These are phyloP conservation scores for Okamejei kenojei DNA, from an alignment of 2,797 vertebrate genomes.

Conservation along the genomic window DNA sequence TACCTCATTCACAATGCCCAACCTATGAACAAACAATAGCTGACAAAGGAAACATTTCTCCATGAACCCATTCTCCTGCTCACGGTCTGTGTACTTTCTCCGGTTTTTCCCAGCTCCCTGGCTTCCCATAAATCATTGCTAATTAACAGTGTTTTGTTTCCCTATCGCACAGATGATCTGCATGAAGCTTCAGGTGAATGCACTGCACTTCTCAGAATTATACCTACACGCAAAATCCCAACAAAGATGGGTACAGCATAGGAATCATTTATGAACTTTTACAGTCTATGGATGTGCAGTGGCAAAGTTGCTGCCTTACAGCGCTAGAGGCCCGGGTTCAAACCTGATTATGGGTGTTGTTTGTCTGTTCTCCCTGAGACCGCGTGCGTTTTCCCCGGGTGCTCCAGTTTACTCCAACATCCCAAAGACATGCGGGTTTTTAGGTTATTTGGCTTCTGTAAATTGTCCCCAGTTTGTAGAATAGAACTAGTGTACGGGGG, in stretches of 20 bases:
- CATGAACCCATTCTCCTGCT: neutral
- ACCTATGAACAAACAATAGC: neutral
- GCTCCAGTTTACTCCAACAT: too few relatives aligned
- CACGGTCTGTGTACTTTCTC: neutral
- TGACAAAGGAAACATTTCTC: slow-evolving; percentile 5
- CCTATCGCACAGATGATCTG: neutral
- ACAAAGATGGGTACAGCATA: neutral
- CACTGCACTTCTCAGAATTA: neutral
- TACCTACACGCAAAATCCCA: neutral
- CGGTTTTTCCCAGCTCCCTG: neutral
- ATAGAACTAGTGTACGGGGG: too few relatives aligned
- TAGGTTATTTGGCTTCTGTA: too few relatives aligned
- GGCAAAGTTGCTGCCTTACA: too few relatives aligned
- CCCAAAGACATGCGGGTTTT: too few relatives aligned
- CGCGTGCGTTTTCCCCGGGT: too few relatives aligned
- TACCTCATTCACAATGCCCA: neutral
- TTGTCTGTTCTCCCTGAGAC: too few relatives aligned
- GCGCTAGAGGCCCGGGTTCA: too few relatives aligned
- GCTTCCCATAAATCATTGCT: neutral
- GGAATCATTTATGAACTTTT: neutral
- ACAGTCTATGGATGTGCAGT: too few relatives aligned
- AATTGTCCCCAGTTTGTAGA: too few relatives aligned
- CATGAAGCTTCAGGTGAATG: neutral
- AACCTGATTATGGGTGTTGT: too few relatives aligned
- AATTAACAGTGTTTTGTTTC: neutral